Conservation (phyloP, 2,113 vertebrate species). For the Cromileptes altivelis region DNA sequence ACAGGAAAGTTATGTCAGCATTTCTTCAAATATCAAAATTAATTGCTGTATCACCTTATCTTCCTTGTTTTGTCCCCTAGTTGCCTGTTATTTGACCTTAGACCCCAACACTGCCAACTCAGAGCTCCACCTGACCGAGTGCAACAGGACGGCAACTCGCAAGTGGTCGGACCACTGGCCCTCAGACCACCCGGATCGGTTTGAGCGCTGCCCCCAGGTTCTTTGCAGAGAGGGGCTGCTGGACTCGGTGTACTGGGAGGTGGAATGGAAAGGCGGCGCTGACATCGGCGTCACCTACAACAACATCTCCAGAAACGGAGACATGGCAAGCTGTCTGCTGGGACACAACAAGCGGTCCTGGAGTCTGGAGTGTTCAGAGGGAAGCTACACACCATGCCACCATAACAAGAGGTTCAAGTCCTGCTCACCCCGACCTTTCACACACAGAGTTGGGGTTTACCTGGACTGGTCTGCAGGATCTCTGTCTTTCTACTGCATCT, state of each 20-base stretch:
- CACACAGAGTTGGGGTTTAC: slow-evolving; percentile 62
- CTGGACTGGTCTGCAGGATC: slow-evolving; percentile 55
- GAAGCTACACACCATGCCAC: slow-evolving; percentile 62
- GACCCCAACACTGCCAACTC: slow-evolving; percentile 76
- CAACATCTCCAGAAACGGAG: slow-evolving; percentile 52
- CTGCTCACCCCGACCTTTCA: slow-evolving; percentile 42
- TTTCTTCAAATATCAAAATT: neutral
- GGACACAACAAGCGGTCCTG: slow-evolving; percentile 67
- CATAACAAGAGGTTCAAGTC: slow-evolving; percentile 48
- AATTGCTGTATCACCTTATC: neutral
- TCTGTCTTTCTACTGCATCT: slow-evolving; percentile 73
- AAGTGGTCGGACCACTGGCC: slow-evolving; percentile 16
- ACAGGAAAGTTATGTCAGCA: too few relatives aligned
- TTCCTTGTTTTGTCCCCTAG: slow-evolving; percentile 25
- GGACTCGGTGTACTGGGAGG: slow-evolving; percentile 75
- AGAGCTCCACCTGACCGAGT: slow-evolving; percentile 58
- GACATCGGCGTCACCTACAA: slow-evolving; percentile 73
- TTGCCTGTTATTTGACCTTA: slow-evolving; percentile 71
- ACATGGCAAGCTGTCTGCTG: slow-evolving; percentile 48
- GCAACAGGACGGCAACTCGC: slow-evolving; percentile 63
- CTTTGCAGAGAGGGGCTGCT: slow-evolving; percentile 77
- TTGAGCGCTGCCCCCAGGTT: slow-evolving; percentile 67
- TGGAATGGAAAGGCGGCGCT: slow-evolving; percentile 62
- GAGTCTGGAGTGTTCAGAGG: slow-evolving; percentile 73
- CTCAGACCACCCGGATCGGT: slow-evolving; percentile 50